Evolutionary conservation across 2,113 vertebrate species (phyloP).

Genomic region (Myiopsitta monachus): DNA sequence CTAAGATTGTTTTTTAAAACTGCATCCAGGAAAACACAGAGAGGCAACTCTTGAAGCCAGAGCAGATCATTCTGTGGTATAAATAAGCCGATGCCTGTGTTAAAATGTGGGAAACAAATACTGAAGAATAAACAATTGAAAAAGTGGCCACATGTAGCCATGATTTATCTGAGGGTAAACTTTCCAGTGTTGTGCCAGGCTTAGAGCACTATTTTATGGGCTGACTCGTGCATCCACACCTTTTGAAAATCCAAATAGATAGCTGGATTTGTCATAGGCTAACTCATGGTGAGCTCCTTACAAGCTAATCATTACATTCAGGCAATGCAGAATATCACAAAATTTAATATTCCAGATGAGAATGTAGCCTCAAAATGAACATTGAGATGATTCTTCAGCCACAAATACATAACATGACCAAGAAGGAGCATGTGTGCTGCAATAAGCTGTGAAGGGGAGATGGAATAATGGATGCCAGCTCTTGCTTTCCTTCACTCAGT

Average conservation of each 20-base stretch:
- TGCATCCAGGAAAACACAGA: background rate
- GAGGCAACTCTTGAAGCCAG: background rate
- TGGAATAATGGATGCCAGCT: background rate
- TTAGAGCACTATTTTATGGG: background rate
- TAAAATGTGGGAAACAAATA: background rate
- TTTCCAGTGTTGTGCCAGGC: background rate
- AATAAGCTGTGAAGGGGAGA: background rate
- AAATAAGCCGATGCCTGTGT: background rate
- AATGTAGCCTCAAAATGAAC: background rate
- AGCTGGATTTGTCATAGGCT: background rate
- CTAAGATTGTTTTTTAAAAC: background rate
- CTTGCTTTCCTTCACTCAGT: background rate
- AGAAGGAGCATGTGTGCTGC: background rate
- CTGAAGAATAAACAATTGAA: background rate
- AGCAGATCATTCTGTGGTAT: background rate
- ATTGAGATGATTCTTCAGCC: background rate
- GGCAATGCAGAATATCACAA: background rate
- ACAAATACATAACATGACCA: accelerated
- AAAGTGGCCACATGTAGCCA: background rate
- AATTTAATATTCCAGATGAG: background rate
- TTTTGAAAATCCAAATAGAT: background rate
- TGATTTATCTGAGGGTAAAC: background rate
- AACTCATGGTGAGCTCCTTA: background rate
- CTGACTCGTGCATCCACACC: background rate
- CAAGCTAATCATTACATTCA: background rate